These are phyloP conservation scores for Acleris cristana DNA, from an alignment of 2,888 invertebrate species.

Conservation along the genomic window DNA sequence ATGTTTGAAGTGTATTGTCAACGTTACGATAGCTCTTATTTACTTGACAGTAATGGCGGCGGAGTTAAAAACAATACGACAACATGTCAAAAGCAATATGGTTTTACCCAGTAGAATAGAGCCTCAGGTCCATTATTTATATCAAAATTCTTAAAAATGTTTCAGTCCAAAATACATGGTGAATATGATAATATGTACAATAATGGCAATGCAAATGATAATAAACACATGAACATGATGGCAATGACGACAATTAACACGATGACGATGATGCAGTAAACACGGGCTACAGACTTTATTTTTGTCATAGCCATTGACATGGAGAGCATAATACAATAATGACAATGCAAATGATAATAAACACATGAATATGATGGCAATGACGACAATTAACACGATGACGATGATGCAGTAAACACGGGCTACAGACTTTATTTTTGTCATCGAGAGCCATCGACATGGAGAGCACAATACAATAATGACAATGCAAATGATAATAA, in stretches of 20 bases:
- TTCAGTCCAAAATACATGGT: too few relatives aligned
- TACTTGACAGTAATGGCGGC: too few relatives aligned
- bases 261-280: constrained; percentile 42
- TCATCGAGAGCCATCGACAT: constrained; percentile 66
- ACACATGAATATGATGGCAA: constrained; percentile 13
- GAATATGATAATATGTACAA: too few relatives aligned
- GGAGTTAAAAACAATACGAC: too few relatives aligned
- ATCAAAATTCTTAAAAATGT: too few relatives aligned
- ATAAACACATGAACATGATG: constrained; percentile 26
- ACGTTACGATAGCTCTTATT: too few relatives aligned
- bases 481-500: constrained; percentile 29
- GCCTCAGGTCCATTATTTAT: too few relatives aligned
- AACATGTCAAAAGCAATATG: too few relatives aligned
- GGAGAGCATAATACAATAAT: constrained; percentile 57
- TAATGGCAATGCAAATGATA: constrained; percentile 20
- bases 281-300: constrained; percentile 72
- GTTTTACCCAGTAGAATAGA: too few relatives aligned
- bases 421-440: constrained; percentile 74
- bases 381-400: constrained; percentile 17
- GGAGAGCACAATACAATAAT: constrained; percentile 57
- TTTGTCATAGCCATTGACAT: constrained; percentile 68
- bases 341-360: constrained; percentile 29
- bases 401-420: constrained; percentile 44
- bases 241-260: not conserved
- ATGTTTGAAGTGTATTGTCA: too few relatives aligned